Evolutionary conservation across 1,140 invertebrate species (phyloP), one percentile per base, ranked within the genome.

Genomic region (Carposina sasakii): DNA sequence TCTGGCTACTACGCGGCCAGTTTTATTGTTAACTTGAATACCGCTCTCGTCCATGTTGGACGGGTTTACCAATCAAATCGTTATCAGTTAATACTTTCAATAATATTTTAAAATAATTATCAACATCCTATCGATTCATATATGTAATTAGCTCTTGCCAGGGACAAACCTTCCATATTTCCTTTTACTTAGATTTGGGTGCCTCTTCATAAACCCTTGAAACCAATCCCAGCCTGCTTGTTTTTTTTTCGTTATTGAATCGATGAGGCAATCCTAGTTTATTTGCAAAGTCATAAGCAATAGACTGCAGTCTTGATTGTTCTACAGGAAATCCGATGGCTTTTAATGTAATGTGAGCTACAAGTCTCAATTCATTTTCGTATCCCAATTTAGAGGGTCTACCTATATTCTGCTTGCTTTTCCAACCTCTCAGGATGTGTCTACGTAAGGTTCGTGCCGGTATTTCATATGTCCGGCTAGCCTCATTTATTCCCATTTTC

Each of bases 21-120:
- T 37, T 36, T 53, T 52, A 52, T 57, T 61, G 10, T 63, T 66
- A 0, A 82, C n/a, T 55, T 86, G 76, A 3, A 81, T 28, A 6
- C 76, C 76, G 9, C 55, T 67, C 57, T 85, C 77, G 48, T 85
- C 76, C 48, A 76, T 70, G 54, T 83, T 85, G 39, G 48, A 86
- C 60, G 2, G 75, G 75, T 47, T 75, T 74, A 36, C 45, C 22
- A 8, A 57, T 2, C 5, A 66, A 39, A 10, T 47, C 45, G 20
- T 47, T 26, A 9, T 37, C 30, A 16, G 9, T 24, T 13, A 36
- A 24, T 21, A 46, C n/a, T 36, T 59, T 55, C 13, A 36, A 30
- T 15, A 71, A 59, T 20, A 72, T 34, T 30, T 67, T 34, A 57
- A 54, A 71, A 39, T 57, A 71, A 2, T 60, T 44, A 4, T 30